Percentiles rank a stretch among this genome's conserved stretches.
Evolutionary conservation across 1,140 invertebrate genomes (phyloP).

Genomic region (Micrasema longulum): DNA sequence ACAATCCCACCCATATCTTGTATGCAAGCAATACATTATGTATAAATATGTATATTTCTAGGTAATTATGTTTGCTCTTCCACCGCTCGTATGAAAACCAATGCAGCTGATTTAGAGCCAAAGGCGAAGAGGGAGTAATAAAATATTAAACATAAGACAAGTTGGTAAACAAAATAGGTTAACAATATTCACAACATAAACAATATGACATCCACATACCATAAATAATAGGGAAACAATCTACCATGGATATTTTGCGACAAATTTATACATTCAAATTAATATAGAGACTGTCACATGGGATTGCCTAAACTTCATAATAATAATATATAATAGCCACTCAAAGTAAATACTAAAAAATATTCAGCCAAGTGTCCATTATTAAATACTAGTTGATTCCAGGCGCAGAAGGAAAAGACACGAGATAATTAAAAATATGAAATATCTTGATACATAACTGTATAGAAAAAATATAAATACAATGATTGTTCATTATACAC

Average conservation of each 20-base stretch:
- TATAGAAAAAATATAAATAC: constrained; percentile 35
- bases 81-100: too few species aligned
- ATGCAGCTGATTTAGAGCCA: neutral
- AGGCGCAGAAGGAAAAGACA: constrained; percentile 38
- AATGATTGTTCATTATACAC: constrained; percentile 36
- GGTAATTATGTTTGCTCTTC: constrained; percentile 2
- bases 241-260: constrained; percentile 41
- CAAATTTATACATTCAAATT: constrained; percentile 37
- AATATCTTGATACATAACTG: constrained; percentile 22
- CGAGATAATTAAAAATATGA: constrained; percentile 9
- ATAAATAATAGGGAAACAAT: constrained; percentile 1
- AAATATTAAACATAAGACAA: constrained; percentile 31
- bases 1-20: constrained; percentile 32
- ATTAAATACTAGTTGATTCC: constrained; percentile 27
- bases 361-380: neutral
- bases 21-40: constrained; percentile 33
- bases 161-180: constrained; percentile 10
- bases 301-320: constrained; percentile 35
- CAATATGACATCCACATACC: constrained; percentile 28
- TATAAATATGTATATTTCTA: constrained; percentile 40
- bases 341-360: constrained; percentile 7
- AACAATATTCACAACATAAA: constrained; percentile 38
- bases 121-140: constrained; percentile 15
- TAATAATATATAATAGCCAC: neutral
- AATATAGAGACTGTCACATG: constrained; percentile 35